Base-by-base conservation (phyloP, 2,113 vertebrate species). In the Dissostichus mawsoni region DNA sequence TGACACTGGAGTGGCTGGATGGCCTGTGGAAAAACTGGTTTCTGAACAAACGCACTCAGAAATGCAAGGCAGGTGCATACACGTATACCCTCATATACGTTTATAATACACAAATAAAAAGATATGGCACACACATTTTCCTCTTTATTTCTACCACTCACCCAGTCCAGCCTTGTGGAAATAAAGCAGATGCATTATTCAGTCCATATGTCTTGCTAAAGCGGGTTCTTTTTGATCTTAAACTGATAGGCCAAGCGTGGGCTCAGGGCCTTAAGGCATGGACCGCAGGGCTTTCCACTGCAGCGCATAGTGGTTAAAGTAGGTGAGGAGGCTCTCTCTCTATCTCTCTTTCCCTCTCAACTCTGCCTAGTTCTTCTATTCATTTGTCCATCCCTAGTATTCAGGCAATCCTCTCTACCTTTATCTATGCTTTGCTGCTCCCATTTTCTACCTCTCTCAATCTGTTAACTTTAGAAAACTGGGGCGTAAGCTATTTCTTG, bases 161-260 rank as follows among this genome's bases (percentile, higher is more conserved):
- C 67, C 80, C 62, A 17, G 47, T 91, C 76, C 90, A 91, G 69
- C 74, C 83, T 85, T 84, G 85, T 87, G 87, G 86, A 92, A 93
- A 84, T 92, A 91, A 92, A 90, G 58, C 69, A 58, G 76, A 91
- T 95, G 87, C 84, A 93, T 94, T 94, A 94, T 94, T 94, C 91
- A 94, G 87, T 82, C 90, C 90, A 92, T 93, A 93, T 92, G 92
- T 92, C 88, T 92, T 76, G 89, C 89, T 92, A 89, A 94, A 94
- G 92, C 64, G 45, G 80, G 90, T 80, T 92, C 88, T 92, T 93
- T 94, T 92, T 93, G 85, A 93, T 94, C 90, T 90, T 90, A 92
- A 92, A 94, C 88, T 90, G 93, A 92, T 93, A 93, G 91, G 91
- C 91, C 90, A 88, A 90, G 92, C 88, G 85, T 91, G 92, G 91